Evolutionary conservation across 2,113 vertebrate species (phyloP), one percentile per base, ranked within the genome.

Genomic region (Phainopepla nitens): DNA sequence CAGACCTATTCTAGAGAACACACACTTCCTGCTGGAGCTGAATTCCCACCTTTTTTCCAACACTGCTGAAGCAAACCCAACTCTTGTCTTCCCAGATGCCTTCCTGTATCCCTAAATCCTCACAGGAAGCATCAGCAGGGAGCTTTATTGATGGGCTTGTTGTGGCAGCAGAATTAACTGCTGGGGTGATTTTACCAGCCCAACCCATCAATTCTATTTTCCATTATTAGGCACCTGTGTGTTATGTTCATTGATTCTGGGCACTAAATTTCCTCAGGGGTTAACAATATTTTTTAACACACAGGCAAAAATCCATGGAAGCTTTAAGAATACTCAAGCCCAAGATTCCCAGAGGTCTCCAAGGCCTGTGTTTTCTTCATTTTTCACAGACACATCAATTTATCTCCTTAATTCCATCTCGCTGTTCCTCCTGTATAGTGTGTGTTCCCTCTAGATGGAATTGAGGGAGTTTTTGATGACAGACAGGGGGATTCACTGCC

Each of bases 221-320:
- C 95, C 92, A 92, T 73, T 88, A 94, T 96, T 95, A 97, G 95
- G 86, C 88, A 56, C 94, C 96, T 69, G 89, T 88, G 95, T 85
- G 87, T 88, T 93, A 95, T 86, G 72, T 94, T 89, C 87, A 97
- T 96, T 90, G 97, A 98, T 98, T 92, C 87, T 10, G 13, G 69
- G 72, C 87, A 87, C 64, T 87, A 95, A 92, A 96, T 93, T 97
- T 96, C 95, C 95, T 97, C 93, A n/a, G 92, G 93, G 78, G 94
- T 97, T 94, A 96, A 89, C 93, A 93, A 94, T 93, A 92, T 68
- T 97, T 97, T 97, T 94, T 71, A 77, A 89, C 45, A n/a, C 19
- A 2, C 11, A 1, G 65, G 82, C 82, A 87, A 95, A 97, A 97
- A 98, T 98, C 98, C 93, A 98, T 97, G 95, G 60, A 90, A 94